Base-by-base conservation (phyloP, 2,113 vertebrate species). In the Esox niger region DNA sequence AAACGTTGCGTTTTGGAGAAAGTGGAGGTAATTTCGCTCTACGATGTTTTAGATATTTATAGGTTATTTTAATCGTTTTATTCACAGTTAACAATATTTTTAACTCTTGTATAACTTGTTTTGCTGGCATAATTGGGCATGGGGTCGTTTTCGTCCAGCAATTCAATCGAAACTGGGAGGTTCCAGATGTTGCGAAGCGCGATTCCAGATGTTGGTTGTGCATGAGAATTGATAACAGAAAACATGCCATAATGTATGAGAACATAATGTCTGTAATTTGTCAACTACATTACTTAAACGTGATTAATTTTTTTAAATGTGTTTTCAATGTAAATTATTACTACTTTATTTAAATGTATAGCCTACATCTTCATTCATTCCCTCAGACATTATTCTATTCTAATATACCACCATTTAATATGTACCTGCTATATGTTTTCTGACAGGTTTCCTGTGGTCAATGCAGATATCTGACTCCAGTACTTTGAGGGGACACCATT, bases 121-220 rank as follows among this genome's bases (percentile, higher is more conserved):
- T 89, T 88, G 85, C 82, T 90, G 86, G 84, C 84, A 72, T 85
- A 83, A 73, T 81, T 76, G 69, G 67, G 71, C 71, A 57, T 79
- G 70, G 64, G 66, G n/a, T 78, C 61, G 70, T 67, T 76, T 80
- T 84, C 69, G 86, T 88, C 88, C 89, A 90, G 85, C 83, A 56
- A 60, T 84, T 64, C 82, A 77, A 79, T 88, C 80, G 78, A 78
- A 82, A 87, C 88, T 90, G 88, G 91, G 89, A 91, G 89, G 87
- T 86, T 91, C 80, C 88, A 90, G 91, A 91, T 89, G 89, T 89
- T 82, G 65, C 46, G 65, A 43, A 86, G 79, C 82, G 70, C 46
- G 69, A 61, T 64, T 88, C 87, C 90, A 91, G 89, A 91, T 93
- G 91, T 90, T 80, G 64, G 52, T 72, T 59, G 25, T 72, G 64